Conservation (phyloP, 2,888 invertebrate species). For the Hydrotaea diabolus region DNA sequence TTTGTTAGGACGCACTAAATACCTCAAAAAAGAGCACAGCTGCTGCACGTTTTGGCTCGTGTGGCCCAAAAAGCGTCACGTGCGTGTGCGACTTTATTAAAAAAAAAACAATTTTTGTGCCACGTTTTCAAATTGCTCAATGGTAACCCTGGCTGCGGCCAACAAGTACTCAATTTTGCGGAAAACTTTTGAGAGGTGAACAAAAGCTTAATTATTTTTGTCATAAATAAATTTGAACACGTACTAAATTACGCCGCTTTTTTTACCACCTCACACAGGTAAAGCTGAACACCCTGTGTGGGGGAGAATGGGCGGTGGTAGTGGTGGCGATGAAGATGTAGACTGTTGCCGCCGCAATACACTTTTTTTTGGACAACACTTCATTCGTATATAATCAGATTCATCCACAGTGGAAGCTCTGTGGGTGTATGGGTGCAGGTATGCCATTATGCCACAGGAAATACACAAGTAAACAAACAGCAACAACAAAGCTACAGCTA, state of each 20-base stretch:
- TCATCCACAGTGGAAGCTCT: background rate
- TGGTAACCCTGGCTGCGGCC: too few species aligned
- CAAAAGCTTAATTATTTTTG: background rate
- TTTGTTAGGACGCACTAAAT: too few species aligned
- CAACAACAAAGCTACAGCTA: too few species aligned
- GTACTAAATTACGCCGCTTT: slow-evolving; percentile 25
- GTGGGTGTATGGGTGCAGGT: background rate
- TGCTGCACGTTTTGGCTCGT: too few species aligned
- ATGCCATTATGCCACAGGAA: background rate
- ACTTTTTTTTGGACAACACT: background rate
- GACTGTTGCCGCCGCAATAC: background rate
- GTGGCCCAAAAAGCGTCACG: too few species aligned
- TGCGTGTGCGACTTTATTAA: too few species aligned
- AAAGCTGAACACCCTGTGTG: background rate
- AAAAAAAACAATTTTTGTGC: too few species aligned
- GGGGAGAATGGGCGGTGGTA: background rate
- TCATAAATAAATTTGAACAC: slow-evolving; percentile 35
- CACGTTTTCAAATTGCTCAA: too few species aligned
- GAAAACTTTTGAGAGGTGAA: slow-evolving; percentile 18
- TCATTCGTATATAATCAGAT: background rate
- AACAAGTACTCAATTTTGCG: background rate
- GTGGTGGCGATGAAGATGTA: background rate
- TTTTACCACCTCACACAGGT: slow-evolving; percentile 1
- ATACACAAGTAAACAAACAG: background rate
- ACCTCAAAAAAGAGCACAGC: too few species aligned